These are phyloP conservation scores for Luscinia luscinia DNA, from an alignment of 2,797 vertebrate genomes.

Conservation along the genomic window DNA sequence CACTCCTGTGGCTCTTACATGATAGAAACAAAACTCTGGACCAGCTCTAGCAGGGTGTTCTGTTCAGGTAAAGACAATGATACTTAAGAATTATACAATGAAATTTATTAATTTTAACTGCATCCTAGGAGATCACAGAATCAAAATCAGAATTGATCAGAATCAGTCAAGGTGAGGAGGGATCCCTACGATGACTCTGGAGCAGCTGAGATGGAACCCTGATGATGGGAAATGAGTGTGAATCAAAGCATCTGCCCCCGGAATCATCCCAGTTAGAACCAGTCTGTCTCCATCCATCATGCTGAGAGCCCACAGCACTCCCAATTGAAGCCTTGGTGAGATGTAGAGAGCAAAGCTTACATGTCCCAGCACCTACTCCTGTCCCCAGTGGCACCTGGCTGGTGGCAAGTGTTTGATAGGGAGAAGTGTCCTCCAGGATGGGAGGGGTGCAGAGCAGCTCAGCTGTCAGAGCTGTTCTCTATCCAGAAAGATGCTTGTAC, in stretches of 20 bases:
- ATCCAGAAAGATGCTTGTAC: neutral
- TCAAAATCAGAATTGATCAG: neutral
- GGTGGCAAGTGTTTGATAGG: neutral
- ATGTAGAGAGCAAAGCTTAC: neutral
- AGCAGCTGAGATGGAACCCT: neutral
- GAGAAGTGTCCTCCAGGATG: neutral
- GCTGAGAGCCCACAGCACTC: neutral
- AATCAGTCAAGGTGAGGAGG: neutral
- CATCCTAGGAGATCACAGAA: neutral
- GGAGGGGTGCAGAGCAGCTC: neutral
- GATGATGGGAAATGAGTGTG: neutral
- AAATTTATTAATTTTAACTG: neutral
- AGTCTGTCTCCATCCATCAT: neutral
- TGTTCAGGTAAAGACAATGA: neutral
- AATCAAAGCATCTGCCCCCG: neutral
- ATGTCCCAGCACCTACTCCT: neutral
- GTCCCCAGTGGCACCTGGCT: neutral
- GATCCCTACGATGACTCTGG: neutral
- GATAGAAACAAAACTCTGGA: neutral
- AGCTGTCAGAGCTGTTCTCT: neutral
- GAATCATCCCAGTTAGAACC: rapidly evolving
- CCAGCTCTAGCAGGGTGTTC: neutral
- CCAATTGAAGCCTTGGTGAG: rapidly evolving
- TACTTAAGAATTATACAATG: too few relatives aligned
- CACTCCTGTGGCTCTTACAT: neutral